Evolutionary conservation across 2,797 vertebrate genomes (phyloP), one percentile per base, ranked within the genome.

Genomic region (Cossypha niveicapilla): DNA sequence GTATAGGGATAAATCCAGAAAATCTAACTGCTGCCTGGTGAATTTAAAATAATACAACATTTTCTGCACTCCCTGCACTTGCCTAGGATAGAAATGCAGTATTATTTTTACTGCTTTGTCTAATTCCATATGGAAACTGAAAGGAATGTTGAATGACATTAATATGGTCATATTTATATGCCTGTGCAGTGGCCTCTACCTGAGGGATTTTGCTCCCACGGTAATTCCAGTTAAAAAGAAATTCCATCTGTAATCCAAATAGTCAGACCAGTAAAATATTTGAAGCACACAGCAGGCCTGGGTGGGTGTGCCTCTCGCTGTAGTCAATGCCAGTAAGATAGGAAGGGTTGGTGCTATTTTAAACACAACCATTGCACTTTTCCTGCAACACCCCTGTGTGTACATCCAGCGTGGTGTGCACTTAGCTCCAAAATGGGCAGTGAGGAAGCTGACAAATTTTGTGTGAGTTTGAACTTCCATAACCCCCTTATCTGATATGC

Each of bases 271-370:
- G 71, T 63, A 17, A 93, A 78, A 80, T 42, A 73, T 62, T 78
- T 56, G 63, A 72, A 90, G 54, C 1, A 17, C 56, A 90, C 47
- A 92, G 41, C 48, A 63, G 57, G 41, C 28, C 51, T 58, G 37
- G 16, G 13, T 76, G 91, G 67, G 81, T 79, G 77, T 67, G 86
- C 74, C 71, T 8, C 56, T 63, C 56, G 25, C 51, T 73, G 67
- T 7, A 73, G 58, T 68, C 67, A 60, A 12, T 76, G 86, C 32
- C 32, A 1, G 89, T 85, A 77, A 85, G 61, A 91, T 89, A 79
- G 89, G 86, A 92, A 94, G 77, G 77, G 47, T 76, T 5, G 0
- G 48, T 82, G 74, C 62, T 93, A 79, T 95, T 95, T 92, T 91
- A 92, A 87, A 93, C 37, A 45, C 28, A 57, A 35, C 28, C 39